A percentile compares a stretch with the other conserved stretches of the same genome.
phyloP scores from a whole-genome alignment of 2,113 vertebrate genomes.

The Oryzias celebensis region DNA sequence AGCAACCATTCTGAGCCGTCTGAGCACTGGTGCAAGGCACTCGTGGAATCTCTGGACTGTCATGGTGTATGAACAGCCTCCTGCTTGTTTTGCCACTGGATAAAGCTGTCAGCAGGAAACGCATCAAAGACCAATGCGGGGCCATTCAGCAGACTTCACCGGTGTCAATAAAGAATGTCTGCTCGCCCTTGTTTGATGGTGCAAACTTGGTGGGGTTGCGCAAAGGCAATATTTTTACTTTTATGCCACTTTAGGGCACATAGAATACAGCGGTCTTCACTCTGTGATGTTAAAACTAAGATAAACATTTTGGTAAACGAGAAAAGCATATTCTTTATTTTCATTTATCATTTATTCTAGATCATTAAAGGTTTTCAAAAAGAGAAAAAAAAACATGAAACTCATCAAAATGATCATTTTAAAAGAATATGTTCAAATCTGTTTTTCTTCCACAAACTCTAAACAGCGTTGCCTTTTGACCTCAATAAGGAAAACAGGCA shows the following conservation, averaged over 20 bases:
- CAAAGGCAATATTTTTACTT: constrained; percentile 16
- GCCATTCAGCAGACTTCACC: constrained; percentile 42
- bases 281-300: background rate
- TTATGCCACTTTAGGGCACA: constrained; percentile 14
- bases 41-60: constrained; percentile 61
- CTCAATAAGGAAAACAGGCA: constrained; percentile 38
- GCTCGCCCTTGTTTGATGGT: constrained; percentile 38
- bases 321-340: constrained; percentile 1
- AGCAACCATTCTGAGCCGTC: constrained; percentile 47
- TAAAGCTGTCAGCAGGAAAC: constrained; percentile 58
- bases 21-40: constrained; percentile 52
- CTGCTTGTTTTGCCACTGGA: constrained; percentile 38
- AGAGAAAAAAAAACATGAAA: too few species aligned
- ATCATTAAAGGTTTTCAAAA: too few species aligned
- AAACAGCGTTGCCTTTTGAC: constrained; percentile 46
- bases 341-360: background rate
- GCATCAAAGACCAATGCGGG: constrained; percentile 33
- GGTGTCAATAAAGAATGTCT: constrained; percentile 37
- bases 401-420: too few species aligned
- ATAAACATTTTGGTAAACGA: background rate
- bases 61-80: constrained; percentile 51
- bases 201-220: constrained; percentile 14
- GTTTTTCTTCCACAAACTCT: constrained; percentile 26
- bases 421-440: too few species aligned
- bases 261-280: constrained; percentile 1